Conservation (phyloP, 1,140 invertebrate species). For the Musca domestica region DNA sequence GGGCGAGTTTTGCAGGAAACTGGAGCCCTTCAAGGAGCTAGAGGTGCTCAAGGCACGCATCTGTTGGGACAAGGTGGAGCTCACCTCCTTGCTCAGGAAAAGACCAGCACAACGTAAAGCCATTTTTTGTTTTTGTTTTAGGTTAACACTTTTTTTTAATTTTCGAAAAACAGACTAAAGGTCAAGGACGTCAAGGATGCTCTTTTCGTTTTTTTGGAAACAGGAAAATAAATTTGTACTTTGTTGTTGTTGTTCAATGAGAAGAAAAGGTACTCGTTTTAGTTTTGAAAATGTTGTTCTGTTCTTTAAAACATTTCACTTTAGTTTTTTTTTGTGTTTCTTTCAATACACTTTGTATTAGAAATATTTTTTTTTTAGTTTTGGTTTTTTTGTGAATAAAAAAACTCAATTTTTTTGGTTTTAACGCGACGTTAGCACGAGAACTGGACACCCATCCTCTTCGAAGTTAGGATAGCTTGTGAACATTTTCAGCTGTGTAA, state of each 20-base stretch:
- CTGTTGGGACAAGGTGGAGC: conserved; percentile 32
- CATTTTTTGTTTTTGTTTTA: conserved; percentile 37
- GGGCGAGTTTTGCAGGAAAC: conserved; percentile 62
- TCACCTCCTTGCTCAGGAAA: conserved; percentile 45
- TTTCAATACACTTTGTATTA: conserved; percentile 24
- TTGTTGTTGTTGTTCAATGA: conserved; percentile 10
- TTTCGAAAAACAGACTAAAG: not conserved
- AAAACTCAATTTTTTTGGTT: conserved; percentile 23
- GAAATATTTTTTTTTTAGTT: conserved; percentile 25
- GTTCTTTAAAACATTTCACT: conserved; percentile 13
- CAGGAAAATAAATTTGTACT: conserved; percentile 4
- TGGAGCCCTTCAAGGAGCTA: conserved; percentile 18
- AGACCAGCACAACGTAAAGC: conserved; percentile 50
- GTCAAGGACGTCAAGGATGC: conserved; percentile 6
- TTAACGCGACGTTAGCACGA: conserved; percentile 30
- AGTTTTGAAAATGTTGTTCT: not conserved
- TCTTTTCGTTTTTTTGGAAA: not conserved
- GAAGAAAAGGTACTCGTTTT: conserved; percentile 37
- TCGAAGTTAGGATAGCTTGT: conserved; percentile 49
- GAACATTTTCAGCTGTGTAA: conserved; percentile 43
- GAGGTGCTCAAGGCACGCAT: conserved; percentile 34
- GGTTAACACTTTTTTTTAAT: conserved; percentile 12
- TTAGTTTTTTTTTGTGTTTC: not conserved
- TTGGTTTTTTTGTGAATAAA: conserved; percentile 21
- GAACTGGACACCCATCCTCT: conserved; percentile 44